Percentiles rank a stretch among this genome's conserved stretches.
Evolutionary conservation across 2,888 invertebrate species (phyloP).

Genomic region (Apamea anceps): DNA sequence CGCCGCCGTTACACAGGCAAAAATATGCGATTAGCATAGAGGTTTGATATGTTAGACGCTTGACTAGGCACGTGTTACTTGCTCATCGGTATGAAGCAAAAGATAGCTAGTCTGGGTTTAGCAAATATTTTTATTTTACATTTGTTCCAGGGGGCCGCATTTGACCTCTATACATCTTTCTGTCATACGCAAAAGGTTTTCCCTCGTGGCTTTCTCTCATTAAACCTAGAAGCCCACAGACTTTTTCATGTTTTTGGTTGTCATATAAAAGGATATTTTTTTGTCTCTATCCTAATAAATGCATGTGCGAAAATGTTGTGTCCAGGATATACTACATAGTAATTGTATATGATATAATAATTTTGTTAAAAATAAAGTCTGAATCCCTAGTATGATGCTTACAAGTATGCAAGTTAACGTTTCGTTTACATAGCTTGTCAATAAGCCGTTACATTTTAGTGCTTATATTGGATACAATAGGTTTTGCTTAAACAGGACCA

Average conservation of each 20-base stretch:
- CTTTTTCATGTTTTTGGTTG: slow-evolving; percentile 22
- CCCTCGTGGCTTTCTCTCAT: slow-evolving; percentile 49
- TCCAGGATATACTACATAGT: neutral
- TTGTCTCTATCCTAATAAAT: neutral
- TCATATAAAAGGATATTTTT: slow-evolving; percentile 1
- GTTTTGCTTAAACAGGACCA: neutral
- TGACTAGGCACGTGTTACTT: slow-evolving; percentile 39
- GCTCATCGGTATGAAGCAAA: slow-evolving; percentile 38
- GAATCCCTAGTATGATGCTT: neutral
- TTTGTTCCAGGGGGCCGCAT: slow-evolving; percentile 33
- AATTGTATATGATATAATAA: neutral
- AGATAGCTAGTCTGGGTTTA: slow-evolving; percentile 15
- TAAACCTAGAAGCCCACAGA: slow-evolving; percentile 30
- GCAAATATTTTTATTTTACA: slow-evolving; percentile 28
- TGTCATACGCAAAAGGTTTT: slow-evolving; percentile 53
- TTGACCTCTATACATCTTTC: slow-evolving; percentile 48
- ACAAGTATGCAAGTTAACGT: neutral
- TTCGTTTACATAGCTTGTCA: neutral
- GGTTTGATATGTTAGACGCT: slow-evolving; percentile 42
- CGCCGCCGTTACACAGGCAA: slow-evolving; percentile 5
- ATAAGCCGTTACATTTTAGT: neutral
- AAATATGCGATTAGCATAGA: slow-evolving; percentile 35
- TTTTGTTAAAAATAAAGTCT: neutral
- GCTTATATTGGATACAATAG: neutral
- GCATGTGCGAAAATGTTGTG: neutral